Evolutionary conservation across 2,888 invertebrate species (phyloP), one percentile per base, ranked within the genome.

Genomic region (Cenopis cana): DNA sequence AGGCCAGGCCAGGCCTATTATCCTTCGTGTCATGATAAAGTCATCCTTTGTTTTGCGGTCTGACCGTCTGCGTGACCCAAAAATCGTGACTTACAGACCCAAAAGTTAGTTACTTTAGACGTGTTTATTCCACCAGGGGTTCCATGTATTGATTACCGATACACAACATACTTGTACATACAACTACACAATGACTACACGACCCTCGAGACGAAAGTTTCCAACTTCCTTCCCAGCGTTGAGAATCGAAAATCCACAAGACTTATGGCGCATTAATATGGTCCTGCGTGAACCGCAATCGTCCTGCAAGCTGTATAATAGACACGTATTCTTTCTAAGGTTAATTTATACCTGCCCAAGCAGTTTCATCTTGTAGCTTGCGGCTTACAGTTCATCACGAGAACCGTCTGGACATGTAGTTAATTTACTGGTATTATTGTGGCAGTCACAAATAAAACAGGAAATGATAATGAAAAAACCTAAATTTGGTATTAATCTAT

Each of bases 191-290:
- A 62, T 52, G 52, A 62, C 62, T 52, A 33, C 29, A n/a, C 52
- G 9, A 50, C 36, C 52, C 62, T 18, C 4, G 36, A 52, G 62
- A 62, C 18, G 52, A 62, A 62, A 62, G 52, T 62, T 62, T n/a
- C 20, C 18, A 36, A 62, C 20, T 62, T 62, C 36, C 52, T 29
- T 12, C 38, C 41, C n/a, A 9, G 10, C 62, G 33, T 50, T 10
- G 62, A 52, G 50, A 36, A 46, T 46, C n/a, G 46, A n/a, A n/a
- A n/a, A 46, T 46, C 8, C 46, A 46, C 41, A 41, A 41, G 14
- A 46, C n/a, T n/a, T 5, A 12, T 1, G 46, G n/a, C 33, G 3
- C 33, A 8, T 0, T 33, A 3, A 33, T 1, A 24, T 8, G 33
- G 33, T 5, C 33, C 33, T 33, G 9, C 33, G 33, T 33, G 33